Base-by-base conservation (phyloP, 2,888 invertebrate genomes). In the Phengaris alcon region DNA sequence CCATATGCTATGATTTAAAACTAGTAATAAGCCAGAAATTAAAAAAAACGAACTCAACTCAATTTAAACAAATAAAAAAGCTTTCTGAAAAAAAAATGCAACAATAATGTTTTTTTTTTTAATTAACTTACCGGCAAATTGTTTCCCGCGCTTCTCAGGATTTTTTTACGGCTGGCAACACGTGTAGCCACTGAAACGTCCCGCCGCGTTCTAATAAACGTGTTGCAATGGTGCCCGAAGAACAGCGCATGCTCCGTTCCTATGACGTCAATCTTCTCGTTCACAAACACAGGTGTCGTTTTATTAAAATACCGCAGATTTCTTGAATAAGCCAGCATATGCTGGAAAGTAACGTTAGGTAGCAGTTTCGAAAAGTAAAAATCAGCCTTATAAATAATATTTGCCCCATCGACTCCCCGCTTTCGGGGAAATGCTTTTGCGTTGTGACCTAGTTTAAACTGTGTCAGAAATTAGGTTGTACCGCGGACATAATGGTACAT, bases 261-360 rank as follows among this genome's bases (percentile, higher is more conserved):
- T 85, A 87, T 93, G 92, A 93, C 92, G 92, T 93, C 92, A 93
- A 93, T 92, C 89, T 87, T 81, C 89, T 86, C 91, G 87, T 91
- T 92, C 91, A 91, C 87, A 88, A 88, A 87, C 88, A 91, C 90
- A 91, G 90, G 90, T 89, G 87, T 88, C 85, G 84, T 84, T 83
- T 81, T 79, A 83, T 81, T 80, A 81, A 81, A 81, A 81, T 82
- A 79, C 83, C 79, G 82, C 82, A 82, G 76, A 79, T 72, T 70
- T 70, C 51, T 48, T 59, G 46, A 68, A 68, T 51, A 74, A 74
- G 51, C 52, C 55, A 74, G 73, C 57, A 44, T 35, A 6, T 64
- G 35, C 12, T 48, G 48, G 6, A 48, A 12, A 35, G 12, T 44
- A 35, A 44, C 35, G 12, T 35, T 12, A 64, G 35, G 35, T 6